A percentile compares a stretch with the other conserved stretches of the same genome.
Conservation (phyloP, 1,140 invertebrate genomes). For the Armadillidium nasatum region DNA sequence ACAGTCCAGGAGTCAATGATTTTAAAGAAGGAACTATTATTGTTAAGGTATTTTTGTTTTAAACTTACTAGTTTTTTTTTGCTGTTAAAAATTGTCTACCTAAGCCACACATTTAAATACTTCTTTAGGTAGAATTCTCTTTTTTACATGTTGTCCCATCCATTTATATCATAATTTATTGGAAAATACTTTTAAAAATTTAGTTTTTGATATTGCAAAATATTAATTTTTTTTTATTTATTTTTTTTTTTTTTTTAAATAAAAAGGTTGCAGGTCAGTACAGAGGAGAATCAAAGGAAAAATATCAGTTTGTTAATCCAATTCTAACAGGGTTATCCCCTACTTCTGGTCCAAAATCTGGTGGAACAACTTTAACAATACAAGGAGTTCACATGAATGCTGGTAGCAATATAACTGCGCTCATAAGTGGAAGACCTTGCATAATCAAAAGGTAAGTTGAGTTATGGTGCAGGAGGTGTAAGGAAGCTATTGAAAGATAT, state of each 20-base stretch:
- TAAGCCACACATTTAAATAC: no score
- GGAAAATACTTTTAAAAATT: no score
- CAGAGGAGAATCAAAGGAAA: constrained; percentile 73
- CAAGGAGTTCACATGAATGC: constrained; percentile 89
- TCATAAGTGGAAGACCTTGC: constrained; percentile 81
- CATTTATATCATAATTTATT: no score
- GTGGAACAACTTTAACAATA: constrained; percentile 84
- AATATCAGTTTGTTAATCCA: constrained; percentile 82
- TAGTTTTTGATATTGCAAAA: no score
- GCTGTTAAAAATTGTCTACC: no score
- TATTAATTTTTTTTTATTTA: background rate
- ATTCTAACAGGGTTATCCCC: constrained; percentile 77
- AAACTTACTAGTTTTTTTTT: background rate
- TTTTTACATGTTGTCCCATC: no score
- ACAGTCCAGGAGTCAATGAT: constrained; percentile 67
- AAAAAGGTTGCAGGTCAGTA: constrained; percentile 65
- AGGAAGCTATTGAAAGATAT: no score
- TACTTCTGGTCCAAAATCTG: constrained; percentile 82
- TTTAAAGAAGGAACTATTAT: constrained; percentile 74
- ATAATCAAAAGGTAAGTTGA: constrained; percentile 54
- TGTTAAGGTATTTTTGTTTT: constrained; percentile 62
- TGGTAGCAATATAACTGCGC: constrained; percentile 83
- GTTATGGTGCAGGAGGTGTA: background rate
- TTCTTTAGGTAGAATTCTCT: no score
- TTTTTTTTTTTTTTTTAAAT: background rate